phyloP scores from a whole-genome alignment of 2,113 vertebrate genomes.

The Gadus macrocephalus region DNA sequence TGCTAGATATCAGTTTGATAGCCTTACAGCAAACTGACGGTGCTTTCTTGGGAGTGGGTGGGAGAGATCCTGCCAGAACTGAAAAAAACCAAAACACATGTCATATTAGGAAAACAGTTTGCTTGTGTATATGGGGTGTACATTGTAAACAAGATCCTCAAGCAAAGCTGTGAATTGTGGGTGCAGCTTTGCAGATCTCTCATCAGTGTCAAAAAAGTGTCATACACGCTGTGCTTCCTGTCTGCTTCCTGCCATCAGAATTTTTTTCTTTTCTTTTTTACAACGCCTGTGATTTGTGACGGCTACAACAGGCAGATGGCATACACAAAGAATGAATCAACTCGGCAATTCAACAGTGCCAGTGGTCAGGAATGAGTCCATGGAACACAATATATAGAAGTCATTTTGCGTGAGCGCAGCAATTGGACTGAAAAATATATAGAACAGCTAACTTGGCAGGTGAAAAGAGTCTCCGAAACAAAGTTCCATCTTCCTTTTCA shows the following conservation, averaged over 20 bases:
- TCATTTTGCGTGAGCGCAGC: conserved; percentile 57
- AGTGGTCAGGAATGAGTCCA: conserved; percentile 48
- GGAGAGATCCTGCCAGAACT: not conserved
- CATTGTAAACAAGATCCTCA: conserved; percentile 65
- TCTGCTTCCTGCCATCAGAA: conserved; percentile 51
- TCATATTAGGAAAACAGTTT: conserved; percentile 5
- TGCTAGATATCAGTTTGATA: conserved; percentile 7
- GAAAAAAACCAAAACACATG: not conserved
- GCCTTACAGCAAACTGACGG: conserved; percentile 39
- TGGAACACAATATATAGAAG: conserved; percentile 53
- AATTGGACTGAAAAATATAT: conserved; percentile 62
- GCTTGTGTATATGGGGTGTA: conserved; percentile 30
- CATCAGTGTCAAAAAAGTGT: conserved; percentile 29
- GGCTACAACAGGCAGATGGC: conserved; percentile 50
- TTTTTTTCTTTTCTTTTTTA: conserved; percentile 32
- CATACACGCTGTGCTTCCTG: conserved; percentile 59
- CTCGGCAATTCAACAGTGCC: conserved; percentile 49
- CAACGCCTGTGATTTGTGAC: conserved; percentile 48
- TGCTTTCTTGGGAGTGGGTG: conserved; percentile 1
- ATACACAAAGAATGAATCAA: conserved; percentile 44
- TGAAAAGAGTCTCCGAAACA: conserved; percentile 35
- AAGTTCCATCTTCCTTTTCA: conserved; percentile 33
- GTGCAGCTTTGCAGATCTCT: conserved; percentile 30
- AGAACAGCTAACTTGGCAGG: conserved; percentile 45
- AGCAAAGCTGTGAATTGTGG: conserved; percentile 45